Evolutionary conservation across 2,797 vertebrate species (phyloP).

Genomic region (Bufotes viridis): DNA sequence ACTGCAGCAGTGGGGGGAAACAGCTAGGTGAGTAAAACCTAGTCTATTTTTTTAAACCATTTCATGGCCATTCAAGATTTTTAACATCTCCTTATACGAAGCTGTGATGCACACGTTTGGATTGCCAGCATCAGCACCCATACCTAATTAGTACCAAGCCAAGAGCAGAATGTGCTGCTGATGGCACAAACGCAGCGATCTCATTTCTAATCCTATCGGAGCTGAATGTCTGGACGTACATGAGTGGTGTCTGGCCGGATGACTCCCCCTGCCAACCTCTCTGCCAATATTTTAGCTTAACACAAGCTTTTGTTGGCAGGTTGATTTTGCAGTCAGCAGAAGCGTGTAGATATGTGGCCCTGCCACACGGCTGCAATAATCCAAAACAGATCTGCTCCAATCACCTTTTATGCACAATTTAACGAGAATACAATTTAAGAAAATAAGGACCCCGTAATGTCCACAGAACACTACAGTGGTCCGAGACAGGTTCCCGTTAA

Average conservation of each 20-base stretch:
- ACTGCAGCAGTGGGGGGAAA: too few relatives aligned
- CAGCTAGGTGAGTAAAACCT: too few relatives aligned
- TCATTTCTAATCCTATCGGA: neutral
- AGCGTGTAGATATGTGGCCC: neutral
- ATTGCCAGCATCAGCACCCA: neutral
- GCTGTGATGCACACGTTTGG: neutral
- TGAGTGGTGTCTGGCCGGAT: slow-evolving; percentile 8
- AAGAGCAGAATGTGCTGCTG: neutral
- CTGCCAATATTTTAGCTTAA: slow-evolving; percentile 1
- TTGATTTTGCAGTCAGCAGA: slow-evolving; percentile 15
- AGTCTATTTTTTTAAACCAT: too few relatives aligned
- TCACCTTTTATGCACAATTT: neutral
- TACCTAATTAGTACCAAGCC: neutral
- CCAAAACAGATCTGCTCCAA: neutral
- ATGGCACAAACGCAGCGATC: neutral
- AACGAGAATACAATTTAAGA: too few relatives aligned
- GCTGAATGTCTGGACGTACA: neutral
- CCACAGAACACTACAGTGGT: neutral
- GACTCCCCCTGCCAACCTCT: slow-evolving; percentile 31
- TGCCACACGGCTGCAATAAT: neutral
- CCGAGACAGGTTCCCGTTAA: too few relatives aligned
- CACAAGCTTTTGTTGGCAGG: slow-evolving; percentile 8
- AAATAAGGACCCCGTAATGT: neutral
- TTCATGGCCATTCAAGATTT: too few relatives aligned
- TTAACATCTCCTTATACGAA: too few relatives aligned